phyloP scores from a whole-genome alignment of 2,113 vertebrate genomes.

The Cyrtonyx montezumae region DNA sequence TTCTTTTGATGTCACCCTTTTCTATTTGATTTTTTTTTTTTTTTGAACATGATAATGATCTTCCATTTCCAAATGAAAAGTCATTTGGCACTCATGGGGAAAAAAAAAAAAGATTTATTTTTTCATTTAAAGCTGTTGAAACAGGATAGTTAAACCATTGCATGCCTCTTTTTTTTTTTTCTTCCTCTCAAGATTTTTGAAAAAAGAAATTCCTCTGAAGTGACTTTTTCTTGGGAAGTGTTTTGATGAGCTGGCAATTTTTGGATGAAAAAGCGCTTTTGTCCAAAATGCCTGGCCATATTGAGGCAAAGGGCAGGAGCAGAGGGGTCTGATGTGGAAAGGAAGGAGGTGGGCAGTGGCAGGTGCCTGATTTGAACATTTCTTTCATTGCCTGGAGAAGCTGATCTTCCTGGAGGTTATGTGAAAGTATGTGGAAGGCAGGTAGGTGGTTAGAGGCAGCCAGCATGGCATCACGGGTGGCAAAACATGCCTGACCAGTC shows the following conservation, averaged over 20 bases:
- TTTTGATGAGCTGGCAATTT: constrained; percentile 52
- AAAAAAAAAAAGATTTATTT: constrained; percentile 14
- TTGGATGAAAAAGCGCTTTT: constrained; percentile 10
- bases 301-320: neutral
- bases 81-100: constrained; percentile 31
- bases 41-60: constrained; percentile 23
- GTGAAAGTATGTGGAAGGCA: neutral
- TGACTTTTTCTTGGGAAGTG: constrained; percentile 56
- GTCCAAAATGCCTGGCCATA: neutral
- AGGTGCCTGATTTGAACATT: neutral
- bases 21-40: neutral
- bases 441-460: neutral
- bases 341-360: neutral
- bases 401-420: neutral
- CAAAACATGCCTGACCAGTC: neutral
- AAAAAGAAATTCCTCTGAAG: constrained; percentile 45
- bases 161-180: neutral
- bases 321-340: neutral
- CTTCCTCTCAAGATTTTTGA: neutral
- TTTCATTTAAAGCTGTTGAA: constrained; percentile 45
- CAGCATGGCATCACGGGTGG: neutral
- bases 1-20: constrained; percentile 39
- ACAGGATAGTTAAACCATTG: constrained; percentile 20
- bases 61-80: constrained; percentile 60
- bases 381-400: neutral